Conservation (phyloP, 2,797 vertebrate species). For the Sphenopsis melanotis region DNA sequence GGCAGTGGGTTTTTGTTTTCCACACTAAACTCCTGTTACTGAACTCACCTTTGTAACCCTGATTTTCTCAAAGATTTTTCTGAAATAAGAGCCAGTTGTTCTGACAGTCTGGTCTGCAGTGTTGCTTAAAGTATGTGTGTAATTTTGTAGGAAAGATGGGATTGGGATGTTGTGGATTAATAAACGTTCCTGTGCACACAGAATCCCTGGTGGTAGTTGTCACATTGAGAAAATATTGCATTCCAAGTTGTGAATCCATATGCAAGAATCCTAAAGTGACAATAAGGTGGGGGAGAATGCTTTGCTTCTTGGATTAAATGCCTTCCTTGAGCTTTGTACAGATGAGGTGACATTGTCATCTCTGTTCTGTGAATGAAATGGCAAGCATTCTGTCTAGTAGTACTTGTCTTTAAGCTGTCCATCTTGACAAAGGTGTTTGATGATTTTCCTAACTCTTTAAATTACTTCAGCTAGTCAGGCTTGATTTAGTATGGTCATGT, state of each 20-base stretch:
- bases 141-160: background rate
- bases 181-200: background rate
- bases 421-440: background rate
- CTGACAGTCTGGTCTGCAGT: background rate
- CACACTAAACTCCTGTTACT: fast-evolving
- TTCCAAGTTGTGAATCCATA: background rate
- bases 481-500: background rate
- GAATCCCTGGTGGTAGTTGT: background rate
- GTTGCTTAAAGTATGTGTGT: background rate
- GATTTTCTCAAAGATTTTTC: background rate
- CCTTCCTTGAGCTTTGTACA: background rate
- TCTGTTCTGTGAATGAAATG: background rate
- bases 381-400: background rate
- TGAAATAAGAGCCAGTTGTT: background rate
- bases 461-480: background rate
- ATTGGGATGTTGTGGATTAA: background rate
- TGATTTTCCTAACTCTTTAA: background rate
- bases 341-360: background rate
- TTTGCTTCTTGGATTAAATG: background rate
- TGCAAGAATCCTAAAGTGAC: background rate
- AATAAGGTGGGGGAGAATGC: background rate
- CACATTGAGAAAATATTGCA: background rate
- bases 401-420: background rate
- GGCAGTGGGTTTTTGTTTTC: background rate
- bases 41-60: background rate